These are phyloP conservation scores for Pterois miles DNA, from an alignment of 2,797 vertebrate genomes.

Conservation along the genomic window DNA sequence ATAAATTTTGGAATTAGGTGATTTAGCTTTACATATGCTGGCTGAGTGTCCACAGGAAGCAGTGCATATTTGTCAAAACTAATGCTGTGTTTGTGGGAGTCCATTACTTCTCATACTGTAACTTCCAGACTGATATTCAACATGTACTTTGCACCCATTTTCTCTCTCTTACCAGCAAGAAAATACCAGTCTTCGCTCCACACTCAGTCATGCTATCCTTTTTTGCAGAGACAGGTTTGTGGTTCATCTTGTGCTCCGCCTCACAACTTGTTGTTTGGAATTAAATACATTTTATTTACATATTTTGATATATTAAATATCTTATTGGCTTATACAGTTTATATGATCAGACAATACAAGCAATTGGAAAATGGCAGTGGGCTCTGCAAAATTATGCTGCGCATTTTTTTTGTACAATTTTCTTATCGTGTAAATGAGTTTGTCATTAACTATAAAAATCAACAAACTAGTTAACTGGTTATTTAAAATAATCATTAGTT, in stretches of 20 bases:
- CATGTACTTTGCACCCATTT: neutral
- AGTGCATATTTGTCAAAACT: constrained; percentile 15
- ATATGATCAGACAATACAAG: neutral
- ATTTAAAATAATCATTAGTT: neutral
- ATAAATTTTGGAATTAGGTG: neutral
- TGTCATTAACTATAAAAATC: neutral
- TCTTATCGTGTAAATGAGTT: neutral
- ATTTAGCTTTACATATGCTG: neutral
- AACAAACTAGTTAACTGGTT: neutral
- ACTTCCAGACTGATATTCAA: neutral
- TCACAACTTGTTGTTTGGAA: neutral
- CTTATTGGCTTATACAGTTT: neutral
- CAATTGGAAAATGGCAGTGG: neutral
- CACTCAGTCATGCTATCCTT: neutral
- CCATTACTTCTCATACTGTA: neutral
- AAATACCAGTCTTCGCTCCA: neutral
- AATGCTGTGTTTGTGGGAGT: neutral
- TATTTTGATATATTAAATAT: neutral
- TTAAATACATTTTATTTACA: too few species aligned
- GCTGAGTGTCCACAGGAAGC: constrained; percentile 15
- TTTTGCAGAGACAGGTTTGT: constrained; percentile 8
- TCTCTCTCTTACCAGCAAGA: neutral
- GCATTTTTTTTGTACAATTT: neutral
- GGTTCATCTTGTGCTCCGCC: neutral
- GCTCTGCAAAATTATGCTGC: neutral